Base-by-base conservation (phyloP, 2,797 vertebrate species). In the Eulemur albifrons region DNA sequence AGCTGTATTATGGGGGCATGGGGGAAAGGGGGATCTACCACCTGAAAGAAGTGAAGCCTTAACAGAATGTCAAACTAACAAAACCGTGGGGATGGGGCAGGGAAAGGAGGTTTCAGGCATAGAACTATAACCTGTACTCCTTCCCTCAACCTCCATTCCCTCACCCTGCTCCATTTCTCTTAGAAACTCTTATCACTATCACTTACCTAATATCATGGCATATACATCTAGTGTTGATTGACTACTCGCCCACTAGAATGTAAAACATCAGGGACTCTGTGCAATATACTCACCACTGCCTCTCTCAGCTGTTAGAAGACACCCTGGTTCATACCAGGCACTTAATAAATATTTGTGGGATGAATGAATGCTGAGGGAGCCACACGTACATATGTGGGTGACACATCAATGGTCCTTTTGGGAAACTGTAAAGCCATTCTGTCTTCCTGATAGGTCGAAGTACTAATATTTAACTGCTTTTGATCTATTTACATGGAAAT, bases 1-100 rank as follows among this genome's bases (percentile, higher is more conserved):
- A 77, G 13, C 4, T 9, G 8, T 1, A 0, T 1, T 70, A 25
- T 40, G 8, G 20, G n/a, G 11, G 35, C n/a, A 7, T 40, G 12
- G 15, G 6, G 5, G 32, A 10, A 5, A 18, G 72, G 72, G 17
- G 30, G 17, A 2, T 2, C 54, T 1, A 14, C 18, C 35, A 57
- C 23, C 2, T 20, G 40, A 27, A 88, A 72, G 17, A 43, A 20
- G 6, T 21, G 25, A 92, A 38, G 21, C 5, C 52, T 32, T 20
- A 59, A 23, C 30, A 50, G 35, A 70, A 35, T 17, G 23, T 3
- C 54, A 38, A 70, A 48, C 6, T 27, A 54, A 76, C 23, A 57
- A 73, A 45, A 38, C 12, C 21, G 10, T 6, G 13, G 13, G 63
- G 40, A 15, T 32, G 30, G 4, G 5, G 4, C 4, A 27, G 59